Percentiles rank a stretch among this genome's conserved stretches.
Conservation (phyloP, 2,888 invertebrate species). For the Oscheius onirici region DNA sequence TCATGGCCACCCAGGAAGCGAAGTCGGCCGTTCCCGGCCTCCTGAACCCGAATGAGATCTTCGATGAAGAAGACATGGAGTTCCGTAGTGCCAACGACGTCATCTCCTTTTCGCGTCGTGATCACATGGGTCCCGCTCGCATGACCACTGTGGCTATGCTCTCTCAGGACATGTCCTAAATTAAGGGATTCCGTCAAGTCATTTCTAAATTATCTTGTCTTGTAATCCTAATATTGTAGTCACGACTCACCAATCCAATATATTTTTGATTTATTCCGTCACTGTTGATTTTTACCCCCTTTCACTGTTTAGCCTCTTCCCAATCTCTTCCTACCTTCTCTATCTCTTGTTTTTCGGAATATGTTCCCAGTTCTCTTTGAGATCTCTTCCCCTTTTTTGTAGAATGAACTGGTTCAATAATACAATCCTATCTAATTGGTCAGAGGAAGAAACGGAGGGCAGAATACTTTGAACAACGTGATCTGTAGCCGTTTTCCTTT, state of each 20-base stretch:
- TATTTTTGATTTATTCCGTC: neutral
- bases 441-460: no score
- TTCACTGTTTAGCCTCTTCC: neutral
- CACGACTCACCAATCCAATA: neutral
- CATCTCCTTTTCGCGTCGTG: neutral
- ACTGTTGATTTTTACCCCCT: slow-evolving; percentile 9
- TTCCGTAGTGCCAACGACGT: slow-evolving; percentile 13
- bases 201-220: neutral
- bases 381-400: neutral
- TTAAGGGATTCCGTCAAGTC: neutral
- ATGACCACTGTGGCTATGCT: slow-evolving; percentile 15
- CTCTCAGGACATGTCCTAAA: slow-evolving; percentile 12
- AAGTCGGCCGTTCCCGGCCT: slow-evolving; percentile 67
- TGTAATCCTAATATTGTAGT: neutral
- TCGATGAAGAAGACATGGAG: slow-evolving; percentile 68
- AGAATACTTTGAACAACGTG: no score
- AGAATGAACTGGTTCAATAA: neutral
- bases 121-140: neutral
- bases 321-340: neutral
- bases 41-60: slow-evolving; percentile 65
- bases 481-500: no score
- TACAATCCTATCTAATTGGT: neutral
- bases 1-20: slow-evolving; percentile 84
- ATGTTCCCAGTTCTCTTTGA: neutral
- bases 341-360: neutral